Percentiles rank a stretch among this genome's conserved stretches.
Evolutionary conservation across 2,888 invertebrate species (phyloP).

Genomic region (Tinea trinotella): DNA sequence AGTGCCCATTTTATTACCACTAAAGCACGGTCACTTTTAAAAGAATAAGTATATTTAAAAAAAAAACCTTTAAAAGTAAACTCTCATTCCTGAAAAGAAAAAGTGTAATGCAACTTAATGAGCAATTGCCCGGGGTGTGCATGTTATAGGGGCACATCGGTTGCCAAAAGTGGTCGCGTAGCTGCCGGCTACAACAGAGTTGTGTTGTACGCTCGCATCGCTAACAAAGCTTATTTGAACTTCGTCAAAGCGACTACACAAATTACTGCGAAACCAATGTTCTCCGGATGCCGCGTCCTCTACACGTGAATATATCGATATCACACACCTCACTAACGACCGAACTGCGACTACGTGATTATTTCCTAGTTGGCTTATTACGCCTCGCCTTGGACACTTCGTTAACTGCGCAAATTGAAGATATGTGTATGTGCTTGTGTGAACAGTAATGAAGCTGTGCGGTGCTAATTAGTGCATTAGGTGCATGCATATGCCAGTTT

Average conservation of each 20-base stretch:
- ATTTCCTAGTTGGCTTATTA: conserved; percentile 18
- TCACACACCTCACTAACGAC: neutral
- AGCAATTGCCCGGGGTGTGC: conserved; percentile 11
- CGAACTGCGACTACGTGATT: conserved; percentile 14
- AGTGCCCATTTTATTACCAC: too few species aligned
- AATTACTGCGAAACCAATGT: conserved; percentile 11
- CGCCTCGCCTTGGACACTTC: conserved; percentile 2
- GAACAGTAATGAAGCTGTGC: neutral
- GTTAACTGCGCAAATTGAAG: conserved; percentile 3
- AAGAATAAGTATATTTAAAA: too few species aligned
- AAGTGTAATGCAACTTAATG: neutral
- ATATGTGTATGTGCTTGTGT: conserved; percentile 5
- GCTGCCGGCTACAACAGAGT: conserved; percentile 23
- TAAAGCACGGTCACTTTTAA: too few species aligned
- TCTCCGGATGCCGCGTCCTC: neutral
- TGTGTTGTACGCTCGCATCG: conserved; percentile 27
- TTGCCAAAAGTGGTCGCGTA: conserved; percentile 18
- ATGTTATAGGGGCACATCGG: conserved; percentile 8
- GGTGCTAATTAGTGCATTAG: neutral
- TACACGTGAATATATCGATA: conserved; percentile 15
- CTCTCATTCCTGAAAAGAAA: neutral
- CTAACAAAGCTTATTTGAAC: conserved; percentile 51
- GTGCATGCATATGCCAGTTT: too few species aligned
- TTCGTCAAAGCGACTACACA: conserved; percentile 18
- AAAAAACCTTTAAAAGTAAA: too few species aligned